Percentiles rank a stretch among this genome's conserved stretches.
Evolutionary conservation across 2,888 invertebrate genomes (phyloP).

Genomic region (Pilophorus perplexus): DNA sequence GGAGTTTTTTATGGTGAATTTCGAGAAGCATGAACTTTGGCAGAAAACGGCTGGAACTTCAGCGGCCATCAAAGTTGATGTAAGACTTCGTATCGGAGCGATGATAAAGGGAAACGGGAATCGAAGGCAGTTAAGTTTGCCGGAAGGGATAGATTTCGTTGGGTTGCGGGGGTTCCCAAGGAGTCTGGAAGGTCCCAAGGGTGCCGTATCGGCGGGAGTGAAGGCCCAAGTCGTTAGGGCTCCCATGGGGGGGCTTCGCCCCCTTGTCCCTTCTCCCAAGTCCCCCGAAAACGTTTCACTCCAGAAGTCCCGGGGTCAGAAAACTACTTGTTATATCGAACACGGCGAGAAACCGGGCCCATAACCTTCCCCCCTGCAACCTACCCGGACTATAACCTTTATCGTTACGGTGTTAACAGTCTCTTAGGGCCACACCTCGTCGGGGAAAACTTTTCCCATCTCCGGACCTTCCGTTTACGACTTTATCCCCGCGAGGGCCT

Average conservation of each 20-base stretch:
- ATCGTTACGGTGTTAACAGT: slow-evolving; percentile 21
- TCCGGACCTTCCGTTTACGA: neutral
- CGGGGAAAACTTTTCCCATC: slow-evolving; percentile 10
- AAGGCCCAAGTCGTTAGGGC: neutral
- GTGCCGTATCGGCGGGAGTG: neutral
- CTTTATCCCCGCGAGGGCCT: no score
- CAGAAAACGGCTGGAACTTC: no score
- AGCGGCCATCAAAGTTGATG: no score
- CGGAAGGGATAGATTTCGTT: neutral
- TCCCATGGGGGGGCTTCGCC: neutral
- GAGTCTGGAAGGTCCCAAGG: neutral
- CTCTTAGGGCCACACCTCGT: slow-evolving; percentile 19
- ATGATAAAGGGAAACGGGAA: neutral
- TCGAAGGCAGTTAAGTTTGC: neutral
- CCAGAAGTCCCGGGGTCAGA: slow-evolving; percentile 22
- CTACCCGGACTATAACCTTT: slow-evolving; percentile 17
- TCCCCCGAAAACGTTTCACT: no score
- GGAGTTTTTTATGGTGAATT: no score
- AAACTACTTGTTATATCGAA: slow-evolving; percentile 25
- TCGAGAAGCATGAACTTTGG: no score
- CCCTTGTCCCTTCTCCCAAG: neutral
- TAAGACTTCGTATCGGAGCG: no score
- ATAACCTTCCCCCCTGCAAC: neutral
- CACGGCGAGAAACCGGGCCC: neutral
- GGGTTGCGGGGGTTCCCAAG: neutral